phyloP scores from a whole-genome alignment of 2,888 invertebrate genomes.

The Chloromyia formosa region DNA sequence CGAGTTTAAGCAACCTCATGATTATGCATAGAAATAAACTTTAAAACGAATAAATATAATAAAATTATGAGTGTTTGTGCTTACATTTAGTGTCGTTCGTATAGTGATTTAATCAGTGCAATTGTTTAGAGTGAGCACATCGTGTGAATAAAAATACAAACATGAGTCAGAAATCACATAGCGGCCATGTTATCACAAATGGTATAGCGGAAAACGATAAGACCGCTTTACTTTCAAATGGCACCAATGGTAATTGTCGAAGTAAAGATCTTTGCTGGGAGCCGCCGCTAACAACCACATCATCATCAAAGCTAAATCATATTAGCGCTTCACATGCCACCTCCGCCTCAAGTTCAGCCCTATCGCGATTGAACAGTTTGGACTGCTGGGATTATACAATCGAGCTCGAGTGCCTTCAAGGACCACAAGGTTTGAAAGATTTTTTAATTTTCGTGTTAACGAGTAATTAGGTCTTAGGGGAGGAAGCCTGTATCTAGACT shows the following conservation, averaged over 20 bases:
- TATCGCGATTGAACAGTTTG: conserved; percentile 70
- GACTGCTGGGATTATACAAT: conserved; percentile 88
- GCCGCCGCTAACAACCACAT: not conserved
- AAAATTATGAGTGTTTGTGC: too few relatives aligned
- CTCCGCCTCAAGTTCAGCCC: conserved; percentile 52
- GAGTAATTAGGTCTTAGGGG: too few relatives aligned
- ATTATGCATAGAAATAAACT: too few relatives aligned
- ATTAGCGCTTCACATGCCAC: conserved; percentile 11
- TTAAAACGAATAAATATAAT: too few relatives aligned
- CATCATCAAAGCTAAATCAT: conserved; percentile 1
- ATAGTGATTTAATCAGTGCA: conserved; percentile 7
- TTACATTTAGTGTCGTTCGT: too few relatives aligned
- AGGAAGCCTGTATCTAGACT: too few relatives aligned
- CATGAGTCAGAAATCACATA: conserved; percentile 41
- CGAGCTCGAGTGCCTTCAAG: conserved; percentile 81
- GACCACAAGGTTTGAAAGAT: conserved; percentile 76
- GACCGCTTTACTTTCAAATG: not conserved
- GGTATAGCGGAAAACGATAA: conserved; percentile 35
- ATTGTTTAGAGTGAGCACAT: not conserved
- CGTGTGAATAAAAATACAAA: not conserved
- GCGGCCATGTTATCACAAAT: conserved; percentile 37
- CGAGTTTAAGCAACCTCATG: too few relatives aligned
- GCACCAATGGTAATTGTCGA: not conserved
- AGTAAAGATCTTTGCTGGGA: conserved; percentile 41
- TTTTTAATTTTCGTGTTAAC: too few relatives aligned